Evolutionary conservation across 2,113 vertebrate genomes (phyloP), one percentile per base, ranked within the genome.

Genomic region (Cynocephalus volans): DNA sequence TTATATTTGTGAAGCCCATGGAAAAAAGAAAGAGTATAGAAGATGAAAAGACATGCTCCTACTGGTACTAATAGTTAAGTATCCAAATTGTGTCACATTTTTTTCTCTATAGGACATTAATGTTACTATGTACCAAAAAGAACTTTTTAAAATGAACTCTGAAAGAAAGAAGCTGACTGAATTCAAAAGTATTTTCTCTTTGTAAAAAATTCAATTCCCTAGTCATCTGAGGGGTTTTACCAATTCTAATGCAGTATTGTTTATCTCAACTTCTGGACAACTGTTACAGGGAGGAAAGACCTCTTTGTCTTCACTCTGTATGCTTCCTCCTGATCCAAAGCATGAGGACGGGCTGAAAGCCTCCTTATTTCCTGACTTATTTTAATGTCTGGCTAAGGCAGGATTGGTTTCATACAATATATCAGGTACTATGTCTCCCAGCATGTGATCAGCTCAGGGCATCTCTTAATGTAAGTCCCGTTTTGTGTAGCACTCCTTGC

Each of bases 1-100:
- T 98, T 98, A 77, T 97, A 97, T 98, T 98, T 98, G 96, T 97
- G 97, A 98, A 80, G 97, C 93, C 96, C 95, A 98, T 98, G 97
- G 96, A 91, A 85, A 97, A 96, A 91, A 95, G 69, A 94, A 82
- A 64, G 83, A 95, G 4, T 97, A 96, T 84, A 84, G 70, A 93
- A 76, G 94, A 86, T 45, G 58, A 92, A 98, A 98, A 97, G 92
- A 96, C 95, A 84, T 98, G 91, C 24, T 98, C 75, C 96, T 97
- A 98, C 45, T 60, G 95, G 41, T 97, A 97, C 83, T 72, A 98
- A 95, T 88, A 98, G 81, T 93, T 98, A 73, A 88, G 79, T 96
- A 97, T 97, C 95, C 96, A 98, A 98, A 97, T 94, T 75, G 96
- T 93, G 76, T 96, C 92, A 90, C 36, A 95, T 80, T 97, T 97